phyloP scores from a whole-genome alignment of 1,140 invertebrate genomes.

The Zaprionus gabonicus region DNA sequence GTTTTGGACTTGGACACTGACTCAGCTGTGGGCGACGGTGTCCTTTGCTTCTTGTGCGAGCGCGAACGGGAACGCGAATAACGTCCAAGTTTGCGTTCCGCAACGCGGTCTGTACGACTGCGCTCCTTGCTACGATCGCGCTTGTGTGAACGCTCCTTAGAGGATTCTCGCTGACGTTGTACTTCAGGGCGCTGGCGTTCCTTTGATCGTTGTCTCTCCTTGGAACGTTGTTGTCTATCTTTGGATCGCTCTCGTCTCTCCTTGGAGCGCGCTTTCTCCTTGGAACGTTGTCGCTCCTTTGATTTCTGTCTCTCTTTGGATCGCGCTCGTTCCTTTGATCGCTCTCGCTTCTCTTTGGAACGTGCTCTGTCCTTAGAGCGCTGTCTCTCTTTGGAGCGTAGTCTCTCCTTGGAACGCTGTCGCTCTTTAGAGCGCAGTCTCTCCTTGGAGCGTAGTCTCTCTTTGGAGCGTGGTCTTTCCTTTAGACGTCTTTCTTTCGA shows the following conservation, averaged over 20 bases:
- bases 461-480: conserved; percentile 23
- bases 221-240: conserved; percentile 19
- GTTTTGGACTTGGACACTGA: conserved; percentile 39
- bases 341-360: conserved; percentile 2
- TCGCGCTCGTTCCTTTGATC: conserved; percentile 26
- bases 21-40: conserved; percentile 18
- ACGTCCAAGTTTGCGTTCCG: conserved; percentile 41
- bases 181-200: conserved; percentile 5
- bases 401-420: conserved; percentile 37
- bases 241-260: conserved; percentile 18
- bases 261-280: conserved; percentile 19
- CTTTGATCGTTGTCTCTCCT: conserved; percentile 9
- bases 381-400: conserved; percentile 24
- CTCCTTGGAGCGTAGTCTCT: conserved; percentile 25
- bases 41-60: conserved; percentile 32
- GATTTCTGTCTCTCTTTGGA: conserved; percentile 17
- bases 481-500: conserved; percentile 37
- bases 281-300: conserved; percentile 4
- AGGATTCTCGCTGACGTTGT: conserved; percentile 7
- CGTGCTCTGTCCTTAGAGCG: conserved; percentile 28
- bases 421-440: conserved; percentile 37
- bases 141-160: conserved; percentile 12
- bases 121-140: conserved; percentile 45
- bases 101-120: conserved; percentile 16
- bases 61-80: conserved; percentile 30